These are phyloP conservation scores for Agapornis canus DNA, from an alignment of 2,797 vertebrate species.

Conservation along the genomic window DNA sequence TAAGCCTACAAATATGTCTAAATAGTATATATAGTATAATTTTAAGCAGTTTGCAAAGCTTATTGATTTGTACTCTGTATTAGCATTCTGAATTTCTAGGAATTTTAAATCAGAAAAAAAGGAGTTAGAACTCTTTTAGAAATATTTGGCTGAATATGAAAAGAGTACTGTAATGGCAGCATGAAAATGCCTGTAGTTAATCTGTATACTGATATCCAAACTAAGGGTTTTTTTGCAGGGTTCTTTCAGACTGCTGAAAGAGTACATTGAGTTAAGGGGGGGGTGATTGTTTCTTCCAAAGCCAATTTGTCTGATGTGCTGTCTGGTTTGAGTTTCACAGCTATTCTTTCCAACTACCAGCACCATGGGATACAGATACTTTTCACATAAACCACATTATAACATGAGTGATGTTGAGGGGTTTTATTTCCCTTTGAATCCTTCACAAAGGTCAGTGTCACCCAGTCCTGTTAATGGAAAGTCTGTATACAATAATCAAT, in stretches of 20 bases:
- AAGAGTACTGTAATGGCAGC: neutral
- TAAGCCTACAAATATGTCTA: slow-evolving; percentile 18
- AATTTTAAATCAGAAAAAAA: slow-evolving; percentile 13
- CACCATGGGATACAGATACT: neutral
- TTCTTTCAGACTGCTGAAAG: neutral
- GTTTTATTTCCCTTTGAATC: neutral
- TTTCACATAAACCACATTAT: neutral
- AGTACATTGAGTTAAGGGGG: neutral
- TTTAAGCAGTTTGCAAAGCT: slow-evolving; percentile 37
- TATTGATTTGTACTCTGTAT: slow-evolving; percentile 13
- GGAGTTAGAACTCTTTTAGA: neutral
- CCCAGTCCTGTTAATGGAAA: neutral
- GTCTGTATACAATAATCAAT: neutral
- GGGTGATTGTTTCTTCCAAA: neutral
- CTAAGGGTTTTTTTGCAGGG: neutral
- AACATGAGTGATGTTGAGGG: neutral
- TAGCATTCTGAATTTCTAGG: slow-evolving; percentile 47
- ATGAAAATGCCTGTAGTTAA: neutral
- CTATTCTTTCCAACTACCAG: neutral
- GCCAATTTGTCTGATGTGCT: neutral
- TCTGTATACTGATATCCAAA: neutral
- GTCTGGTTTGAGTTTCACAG: neutral
- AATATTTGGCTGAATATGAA: neutral
- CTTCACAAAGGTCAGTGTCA: neutral
- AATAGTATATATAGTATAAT: slow-evolving; percentile 69